Base-by-base conservation (phyloP, 2,113 vertebrate species). In the Larimichthys polyactis region DNA sequence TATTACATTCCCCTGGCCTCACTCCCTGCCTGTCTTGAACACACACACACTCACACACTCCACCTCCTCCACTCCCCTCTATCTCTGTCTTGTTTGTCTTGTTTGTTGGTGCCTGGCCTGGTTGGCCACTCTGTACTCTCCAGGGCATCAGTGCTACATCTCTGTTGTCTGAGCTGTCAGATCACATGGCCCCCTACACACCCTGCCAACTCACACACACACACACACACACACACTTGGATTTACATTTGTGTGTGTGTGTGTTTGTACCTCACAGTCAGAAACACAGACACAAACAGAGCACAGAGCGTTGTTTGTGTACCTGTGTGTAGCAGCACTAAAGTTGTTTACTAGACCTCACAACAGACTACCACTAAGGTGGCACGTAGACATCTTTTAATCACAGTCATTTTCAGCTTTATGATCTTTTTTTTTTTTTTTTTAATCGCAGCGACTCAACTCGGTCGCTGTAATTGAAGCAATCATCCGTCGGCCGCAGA, bases 151-250 rank as follows among this genome's bases (percentile, higher is more conserved):
- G 27, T 48, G 65, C 79, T 87, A 79, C 89, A 83, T 91, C 91
- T 90, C 93, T 93, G 90, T 90, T 91, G 91, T 90, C 83, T 84
- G 90, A 90, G 89, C 90, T 92, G 91, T 91, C 91, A 90, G 75
- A 36, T 89, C 62, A 2, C 78, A 85, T 86, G 87, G 71, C 82
- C 85, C 85, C 58, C 73, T 40, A 80, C 78, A 24, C 43, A 75
- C 80, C 82, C 80, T 83, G 59, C 67, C 48, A 64, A 82, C 57
- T 24, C 66, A 48, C 79, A 78, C 62, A 76, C 17, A 73, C 75
- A 22, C 63, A 32, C 32, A 32, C 29, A 32, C 32, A 59, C 75
- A 75, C 57, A 63, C 72, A 60, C 75, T 40, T 40, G 36, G 7
- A 40, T 40, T 40, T 40, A 40, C 36, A 40, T 40, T 40, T 40